These are phyloP conservation scores for Silurus meridionalis DNA, from an alignment of 2,113 vertebrate genomes.

Conservation along the genomic window DNA sequence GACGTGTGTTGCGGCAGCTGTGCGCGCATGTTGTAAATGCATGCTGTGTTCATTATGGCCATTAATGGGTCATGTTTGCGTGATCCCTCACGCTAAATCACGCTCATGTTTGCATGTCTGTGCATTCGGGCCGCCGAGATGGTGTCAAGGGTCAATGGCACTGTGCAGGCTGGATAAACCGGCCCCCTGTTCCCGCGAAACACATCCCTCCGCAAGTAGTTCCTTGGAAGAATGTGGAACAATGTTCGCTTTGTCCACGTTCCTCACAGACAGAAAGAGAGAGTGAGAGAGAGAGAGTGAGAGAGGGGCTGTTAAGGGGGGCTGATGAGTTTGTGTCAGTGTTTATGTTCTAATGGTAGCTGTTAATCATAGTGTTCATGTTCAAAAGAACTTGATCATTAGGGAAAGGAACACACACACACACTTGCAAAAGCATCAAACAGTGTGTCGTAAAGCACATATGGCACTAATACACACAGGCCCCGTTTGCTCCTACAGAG, in stretches of 20 bases:
- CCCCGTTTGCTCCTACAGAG: constrained; percentile 23
- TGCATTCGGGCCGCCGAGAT: constrained; percentile 48
- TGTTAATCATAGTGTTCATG: constrained; percentile 68
- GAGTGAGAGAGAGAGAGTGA: constrained; percentile 21
- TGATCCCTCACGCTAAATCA: constrained; percentile 73
- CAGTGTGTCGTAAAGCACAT: constrained; percentile 17
- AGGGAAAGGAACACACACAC: constrained; percentile 47
- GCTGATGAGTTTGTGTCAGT: constrained; percentile 48
- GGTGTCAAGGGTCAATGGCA: constrained; percentile 68
- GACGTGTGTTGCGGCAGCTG: constrained; percentile 36
- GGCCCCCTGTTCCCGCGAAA: constrained; percentile 59
- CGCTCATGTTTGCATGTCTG: constrained; percentile 67
- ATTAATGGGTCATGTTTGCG: constrained; percentile 69
- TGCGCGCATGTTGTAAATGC: constrained; percentile 41
- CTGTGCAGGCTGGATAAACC: constrained; percentile 65
- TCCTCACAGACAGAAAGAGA: constrained; percentile 36
- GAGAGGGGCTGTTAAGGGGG: neutral
- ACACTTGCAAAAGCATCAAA: constrained; percentile 18
- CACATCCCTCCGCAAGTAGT: constrained; percentile 65
- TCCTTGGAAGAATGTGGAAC: constrained; percentile 63
- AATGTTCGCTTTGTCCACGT: constrained; percentile 69
- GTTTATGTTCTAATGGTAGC: constrained; percentile 44
- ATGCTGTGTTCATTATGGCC: constrained; percentile 62
- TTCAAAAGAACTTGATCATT: constrained; percentile 63
- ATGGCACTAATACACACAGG: constrained; percentile 35